A percentile compares a stretch with the other conserved stretches of the same genome.
phyloP scores from a whole-genome alignment of 2,888 invertebrate genomes.

The Hydroisotoma schaefferi region DNA sequence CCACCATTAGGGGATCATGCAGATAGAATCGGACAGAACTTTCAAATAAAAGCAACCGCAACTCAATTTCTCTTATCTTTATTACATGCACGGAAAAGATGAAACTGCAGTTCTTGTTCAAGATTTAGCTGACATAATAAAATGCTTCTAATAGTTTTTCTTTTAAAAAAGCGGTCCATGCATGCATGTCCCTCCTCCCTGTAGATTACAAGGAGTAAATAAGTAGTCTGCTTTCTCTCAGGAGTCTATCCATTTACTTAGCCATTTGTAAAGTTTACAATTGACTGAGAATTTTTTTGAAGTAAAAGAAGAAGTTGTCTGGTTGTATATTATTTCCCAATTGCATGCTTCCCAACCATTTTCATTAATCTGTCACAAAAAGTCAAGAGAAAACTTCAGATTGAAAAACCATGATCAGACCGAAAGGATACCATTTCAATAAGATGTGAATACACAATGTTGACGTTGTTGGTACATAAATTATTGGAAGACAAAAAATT shows the following conservation, averaged over 20 bases:
- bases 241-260: conserved; percentile 13
- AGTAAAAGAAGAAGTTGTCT: not conserved
- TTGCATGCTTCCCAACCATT: conserved; percentile 11
- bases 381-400: conserved; percentile 12
- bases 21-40: no score
- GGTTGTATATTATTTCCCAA: conserved; percentile 8
- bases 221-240: conserved; percentile 14
- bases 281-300: conserved; percentile 11
- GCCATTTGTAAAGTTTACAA: conserved; percentile 18
- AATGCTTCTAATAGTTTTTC: not conserved
- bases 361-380: conserved; percentile 16
- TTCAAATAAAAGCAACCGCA: no score
- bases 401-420: not conserved
- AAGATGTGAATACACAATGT: no score
- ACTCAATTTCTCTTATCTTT: no score
- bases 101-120: no score
- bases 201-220: not conserved
- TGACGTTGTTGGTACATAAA: no score
- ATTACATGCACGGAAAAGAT: no score
- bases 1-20: no score
- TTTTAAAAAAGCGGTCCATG: not conserved
- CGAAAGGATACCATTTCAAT: no score
- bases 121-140: no score
- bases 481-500: no score
- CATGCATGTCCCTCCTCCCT: not conserved